These are phyloP conservation scores for Thyatira batis DNA, from an alignment of 2,888 invertebrate species.

Conservation along the genomic window DNA sequence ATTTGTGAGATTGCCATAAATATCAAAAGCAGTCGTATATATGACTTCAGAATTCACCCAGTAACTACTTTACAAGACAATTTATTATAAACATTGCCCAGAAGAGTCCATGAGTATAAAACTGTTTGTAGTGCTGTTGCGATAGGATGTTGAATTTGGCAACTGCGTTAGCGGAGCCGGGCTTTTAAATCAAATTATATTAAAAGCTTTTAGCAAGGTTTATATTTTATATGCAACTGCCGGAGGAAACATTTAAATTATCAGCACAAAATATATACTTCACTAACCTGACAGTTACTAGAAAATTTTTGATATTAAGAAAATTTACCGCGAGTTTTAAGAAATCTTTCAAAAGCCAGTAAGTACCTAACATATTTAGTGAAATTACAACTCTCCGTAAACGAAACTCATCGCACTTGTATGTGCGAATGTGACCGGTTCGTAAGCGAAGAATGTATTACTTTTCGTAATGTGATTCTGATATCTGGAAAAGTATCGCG, in stretches of 20 bases:
- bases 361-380: not conserved
- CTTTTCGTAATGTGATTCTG: slow-evolving; percentile 22
- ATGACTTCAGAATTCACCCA: no score
- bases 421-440: not conserved
- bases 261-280: not conserved
- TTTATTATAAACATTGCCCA: not conserved
- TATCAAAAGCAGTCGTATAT: no score
- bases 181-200: slow-evolving; percentile 2
- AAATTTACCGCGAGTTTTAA: no score
- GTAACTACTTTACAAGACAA: no score
- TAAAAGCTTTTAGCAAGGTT: not conserved
- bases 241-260: not conserved
- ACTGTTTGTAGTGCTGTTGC: not conserved
- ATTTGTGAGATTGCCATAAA: no score
- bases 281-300: not conserved
- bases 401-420: not conserved
- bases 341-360: not conserved
- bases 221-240: not conserved
- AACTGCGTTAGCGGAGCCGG: not conserved
- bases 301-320: no score
- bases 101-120: not conserved
- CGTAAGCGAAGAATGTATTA: slow-evolving; percentile 9
- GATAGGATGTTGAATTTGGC: not conserved
- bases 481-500: slow-evolving; percentile 12
- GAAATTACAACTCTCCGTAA: not conserved